Base-by-base conservation (phyloP, 1,140 invertebrate genomes). In the Ostrea denselamellosa region DNA sequence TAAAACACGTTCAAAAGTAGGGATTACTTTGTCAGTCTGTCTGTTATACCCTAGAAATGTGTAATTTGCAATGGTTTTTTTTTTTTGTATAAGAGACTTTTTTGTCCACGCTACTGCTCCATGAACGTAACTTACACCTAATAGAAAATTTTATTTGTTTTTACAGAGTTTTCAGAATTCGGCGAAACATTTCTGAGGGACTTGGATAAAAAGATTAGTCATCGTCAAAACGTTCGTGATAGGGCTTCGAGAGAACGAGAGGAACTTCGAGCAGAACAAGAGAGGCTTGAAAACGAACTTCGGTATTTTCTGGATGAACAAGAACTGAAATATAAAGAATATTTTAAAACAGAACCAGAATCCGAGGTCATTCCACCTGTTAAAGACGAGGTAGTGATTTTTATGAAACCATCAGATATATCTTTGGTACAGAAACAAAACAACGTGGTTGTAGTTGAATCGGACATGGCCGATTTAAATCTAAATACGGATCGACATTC, bases 151-250 rank as follows among this genome's bases (percentile, higher is more conserved):
- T n/a, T n/a, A n/a, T n/a, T n/a, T 58, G 10, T 58, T 58, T 58
- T 87, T 25, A 85, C 65, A 54, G 88, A 89, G 44, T 77, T 91
- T 65, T 90, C 90, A 19, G 86, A 90, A 51, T 91, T 87, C 90
- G 91, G 90, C 10, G 89, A 89, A 54, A 90, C 91, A 25, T 91
- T 92, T 82, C 90, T 90, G 25, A 51, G 84, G 77, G 86, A 87
- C 9, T 54, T 92, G 19, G 91, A 92, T n/a, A 91, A 90, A 71
- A 19, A 89, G 44, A 88, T 91, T 1, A 22, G 58, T n/a, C 62
- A 88, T n/a, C 83, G 89, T 85, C 90, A 92, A 84, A 83, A 62
- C 52, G 85, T 77, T 19, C 83, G 91, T 58, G 91, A 92, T 34
- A 85, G 81, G 65, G 89, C 90, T 54, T 89, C 82, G 0, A 85